Base-by-base conservation (phyloP, 2,113 vertebrate genomes). In the Psammodynastes pulverulentus region DNA sequence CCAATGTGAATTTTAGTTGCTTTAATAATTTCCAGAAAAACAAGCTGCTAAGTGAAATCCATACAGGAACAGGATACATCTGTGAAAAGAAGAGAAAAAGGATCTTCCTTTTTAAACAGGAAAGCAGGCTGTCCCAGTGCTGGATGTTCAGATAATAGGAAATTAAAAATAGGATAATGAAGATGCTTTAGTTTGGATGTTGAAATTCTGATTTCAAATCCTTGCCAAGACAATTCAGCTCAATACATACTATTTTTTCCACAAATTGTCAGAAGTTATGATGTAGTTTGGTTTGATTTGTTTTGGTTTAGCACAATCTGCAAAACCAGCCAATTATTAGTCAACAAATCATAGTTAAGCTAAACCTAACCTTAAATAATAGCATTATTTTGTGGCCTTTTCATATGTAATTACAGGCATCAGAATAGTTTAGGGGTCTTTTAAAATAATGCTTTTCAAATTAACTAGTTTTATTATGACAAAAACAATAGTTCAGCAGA, bases 31-130 rank as follows among this genome's bases (percentile, higher is more conserved):
- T 62, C 48, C 6, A 56, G 87, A 67, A 4, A 92, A 93, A 86
- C 86, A 23, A 23, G 93, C 89, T 86, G 46, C 88, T 46, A 53
- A 89, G 88, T 43, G 86, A 90, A 45, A 90, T 90, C 86, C 67
- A 90, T 67, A 93, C 92, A 67, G 95, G 97, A 97, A 97, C 96
- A 97, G 96, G 96, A 97, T 93, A 91, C 43, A 0, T 56, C 17
- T 23, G 84, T 93, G 97, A 97, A 97, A 97, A 95, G 86, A 89
- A 39, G 91, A 96, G 92, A 93, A 94, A 34, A 90, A 21, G 7
- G 43, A 84, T 10, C 1, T 5, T 56, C 89, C 84, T 48, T 89
- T 23, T 43, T 29, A 95, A 96, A 94, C 91, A 89, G 96, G 95
- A 95, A 96, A 43, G 34, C 85, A 72, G 17, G 2, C 1, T 46